Base-by-base conservation (phyloP, 2,113 vertebrate species). In the Oreochromis niloticus region DNA sequence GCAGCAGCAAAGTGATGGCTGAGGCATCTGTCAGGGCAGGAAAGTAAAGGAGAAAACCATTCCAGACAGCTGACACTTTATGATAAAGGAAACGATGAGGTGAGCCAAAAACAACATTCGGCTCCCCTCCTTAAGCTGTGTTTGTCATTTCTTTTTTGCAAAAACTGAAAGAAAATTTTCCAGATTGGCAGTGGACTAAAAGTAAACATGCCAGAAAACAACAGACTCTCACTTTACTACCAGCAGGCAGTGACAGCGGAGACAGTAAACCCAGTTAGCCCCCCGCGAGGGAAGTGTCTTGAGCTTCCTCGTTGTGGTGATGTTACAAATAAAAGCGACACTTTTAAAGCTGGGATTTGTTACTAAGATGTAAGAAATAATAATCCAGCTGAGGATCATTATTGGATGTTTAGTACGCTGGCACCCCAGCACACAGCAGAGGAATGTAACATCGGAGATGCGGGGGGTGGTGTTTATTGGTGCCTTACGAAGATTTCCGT, bases 11-110 rank as follows among this genome's bases (percentile, higher is more conserved):
- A 80, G 81, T 85, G 87, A 91, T 85, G 88, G 68, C 59, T 59
- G 88, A 90, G 85, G 85, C 43, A 85, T 92, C 88, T 95, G 91
- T 90, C 91, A 88, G 87, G 57, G 36, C 4, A 66, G 82, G 80
- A 92, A 87, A 59, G 84, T 82, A 89, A 92, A 94, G 87, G 89
- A 89, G 85, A 92, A 93, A 93, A 91, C 88, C 89, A 91, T 92
- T 78, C 88, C 75, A 90, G 61, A 88, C 92, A 82, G 90, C 89
- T 93, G 92, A 94, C 92, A 84, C 50, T 87, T 88, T 82, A 87
- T 88, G 92, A 95, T 93, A 89, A 88, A 93, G 80, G 80, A 85
- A 87, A 32, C 63, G 4, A 8, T 9, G 84, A 89, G 78, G 32
- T 9, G 17, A 90, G 93, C 91, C 90, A 93, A 91, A 80, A 94